Conservation (phyloP, 2,888 invertebrate species). For the Laspeyria flexula region DNA sequence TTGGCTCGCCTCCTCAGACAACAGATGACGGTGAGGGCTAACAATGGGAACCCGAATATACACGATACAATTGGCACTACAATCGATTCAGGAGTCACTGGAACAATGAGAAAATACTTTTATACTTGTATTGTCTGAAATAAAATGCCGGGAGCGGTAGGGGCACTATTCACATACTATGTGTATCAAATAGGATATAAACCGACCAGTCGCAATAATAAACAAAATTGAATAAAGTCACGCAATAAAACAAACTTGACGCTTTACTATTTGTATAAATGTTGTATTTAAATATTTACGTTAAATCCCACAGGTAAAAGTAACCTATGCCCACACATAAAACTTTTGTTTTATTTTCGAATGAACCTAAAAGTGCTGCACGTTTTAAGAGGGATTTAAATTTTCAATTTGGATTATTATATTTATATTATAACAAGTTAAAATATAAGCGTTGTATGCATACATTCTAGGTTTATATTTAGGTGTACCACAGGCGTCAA, state of each 20-base stretch:
- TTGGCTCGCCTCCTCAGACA: conserved; percentile 94
- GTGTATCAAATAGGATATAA: conserved; percentile 30
- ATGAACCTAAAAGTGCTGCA: not conserved
- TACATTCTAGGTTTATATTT: not conserved
- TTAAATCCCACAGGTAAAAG: conserved; percentile 21
- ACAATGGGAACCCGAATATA: conserved; percentile 94
- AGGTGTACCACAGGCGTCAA: conserved; percentile 6
- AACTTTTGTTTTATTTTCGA: conserved; percentile 14
- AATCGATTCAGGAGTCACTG: conserved; percentile 95
- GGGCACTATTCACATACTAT: conserved; percentile 10
- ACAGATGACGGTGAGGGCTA: conserved; percentile 95
- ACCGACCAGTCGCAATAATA: conserved; percentile 32
- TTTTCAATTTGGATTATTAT: too few relatives aligned
- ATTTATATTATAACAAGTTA: not conserved
- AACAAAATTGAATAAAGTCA: conserved; percentile 18
- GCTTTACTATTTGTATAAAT: conserved; percentile 25
- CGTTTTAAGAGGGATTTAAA: not conserved
- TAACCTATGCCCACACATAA: conserved; percentile 14
- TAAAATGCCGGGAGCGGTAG: conserved; percentile 17
- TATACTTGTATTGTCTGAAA: conserved; percentile 20
- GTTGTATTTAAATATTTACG: conserved; percentile 18
- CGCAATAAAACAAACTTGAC: conserved; percentile 24
- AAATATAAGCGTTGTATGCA: not conserved
- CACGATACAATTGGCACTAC: conserved; percentile 96
- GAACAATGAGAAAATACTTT: conserved; percentile 54